Evolutionary conservation across 2,797 vertebrate genomes (phyloP).

Genomic region (Nyctalus aviator): DNA sequence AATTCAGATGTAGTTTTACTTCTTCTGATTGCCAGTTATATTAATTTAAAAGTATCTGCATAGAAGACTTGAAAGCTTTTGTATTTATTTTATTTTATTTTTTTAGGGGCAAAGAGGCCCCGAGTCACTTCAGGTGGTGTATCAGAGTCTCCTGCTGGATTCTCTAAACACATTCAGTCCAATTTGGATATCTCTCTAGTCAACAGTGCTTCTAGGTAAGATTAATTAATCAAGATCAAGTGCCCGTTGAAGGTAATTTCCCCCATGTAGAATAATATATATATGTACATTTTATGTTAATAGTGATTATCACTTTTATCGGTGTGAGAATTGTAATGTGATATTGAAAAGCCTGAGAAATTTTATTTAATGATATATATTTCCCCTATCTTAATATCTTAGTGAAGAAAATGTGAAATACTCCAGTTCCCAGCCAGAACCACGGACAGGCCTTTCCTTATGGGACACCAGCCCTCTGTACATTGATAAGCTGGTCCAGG

Average conservation of each 20-base stretch:
- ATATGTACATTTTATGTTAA: background rate
- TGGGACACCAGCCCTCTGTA: conserved; percentile 90
- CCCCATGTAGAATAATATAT: background rate
- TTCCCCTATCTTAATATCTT: conserved; percentile 38
- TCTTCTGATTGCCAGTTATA: conserved; percentile 14
- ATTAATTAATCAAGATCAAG: conserved; percentile 22
- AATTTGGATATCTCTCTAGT: conserved; percentile 87
- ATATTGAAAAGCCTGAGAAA: background rate
- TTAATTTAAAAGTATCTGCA: conserved; percentile 31
- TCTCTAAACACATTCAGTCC: conserved; percentile 90
- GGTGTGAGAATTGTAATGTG: background rate
- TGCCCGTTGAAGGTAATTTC: conserved; percentile 7
- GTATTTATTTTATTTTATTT: background rate
- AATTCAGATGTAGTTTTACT: conserved; percentile 30
- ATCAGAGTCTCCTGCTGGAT: conserved; percentile 84
- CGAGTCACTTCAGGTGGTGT: conserved; percentile 81
- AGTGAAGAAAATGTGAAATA: conserved; percentile 93
- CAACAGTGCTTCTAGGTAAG: conserved; percentile 81
- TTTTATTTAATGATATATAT: conserved; percentile 57
- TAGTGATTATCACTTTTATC: background rate
- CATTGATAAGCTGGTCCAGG: conserved; percentile 90
- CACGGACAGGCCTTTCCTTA: conserved; percentile 86
- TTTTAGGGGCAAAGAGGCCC: conserved; percentile 89
- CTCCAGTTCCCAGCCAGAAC: conserved; percentile 97
- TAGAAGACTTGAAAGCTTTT: conserved; percentile 35